These are phyloP conservation scores for Halcyon chelicuti DNA, from an alignment of 2,797 vertebrate species.

Conservation along the genomic window DNA sequence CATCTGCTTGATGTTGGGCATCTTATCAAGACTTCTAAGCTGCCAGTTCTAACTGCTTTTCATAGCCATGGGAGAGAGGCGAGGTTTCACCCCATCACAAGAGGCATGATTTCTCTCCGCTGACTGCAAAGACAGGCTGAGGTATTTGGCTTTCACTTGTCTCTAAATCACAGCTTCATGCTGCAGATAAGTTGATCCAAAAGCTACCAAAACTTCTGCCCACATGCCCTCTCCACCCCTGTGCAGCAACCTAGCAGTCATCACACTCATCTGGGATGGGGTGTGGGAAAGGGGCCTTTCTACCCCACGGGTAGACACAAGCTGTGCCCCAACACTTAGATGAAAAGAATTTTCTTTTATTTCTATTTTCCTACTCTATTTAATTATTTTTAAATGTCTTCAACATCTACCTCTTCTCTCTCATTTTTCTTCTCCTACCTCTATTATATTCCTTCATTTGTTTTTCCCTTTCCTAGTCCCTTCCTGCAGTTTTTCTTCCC, in stretches of 20 bases:
- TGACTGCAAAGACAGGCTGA: neutral
- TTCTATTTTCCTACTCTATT: neutral
- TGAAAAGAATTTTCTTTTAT: neutral
- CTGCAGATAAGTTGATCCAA: neutral
- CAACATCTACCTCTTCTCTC: neutral
- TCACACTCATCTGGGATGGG: neutral
- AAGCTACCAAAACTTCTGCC: neutral
- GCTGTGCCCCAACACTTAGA: neutral
- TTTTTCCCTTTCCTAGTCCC: neutral
- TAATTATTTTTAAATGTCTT: neutral
- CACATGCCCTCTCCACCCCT: fast-evolving
- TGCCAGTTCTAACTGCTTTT: neutral
- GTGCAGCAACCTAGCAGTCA: neutral
- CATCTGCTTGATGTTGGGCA: fast-evolving
- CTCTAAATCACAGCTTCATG: neutral
- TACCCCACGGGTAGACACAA: neutral
- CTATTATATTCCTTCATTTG: neutral
- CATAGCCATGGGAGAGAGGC: neutral
- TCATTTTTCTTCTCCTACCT: neutral
- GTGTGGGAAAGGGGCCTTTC: neutral
- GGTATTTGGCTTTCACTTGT: neutral
- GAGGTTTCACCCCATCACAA: neutral
- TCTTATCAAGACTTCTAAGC: neutral
- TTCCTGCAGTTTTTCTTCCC: neutral
- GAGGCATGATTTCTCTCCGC: neutral